Percentiles rank a stretch among this genome's conserved stretches.
Evolutionary conservation across 2,888 invertebrate species (phyloP).

Genomic region (Heteromyza rotundicornis): DNA sequence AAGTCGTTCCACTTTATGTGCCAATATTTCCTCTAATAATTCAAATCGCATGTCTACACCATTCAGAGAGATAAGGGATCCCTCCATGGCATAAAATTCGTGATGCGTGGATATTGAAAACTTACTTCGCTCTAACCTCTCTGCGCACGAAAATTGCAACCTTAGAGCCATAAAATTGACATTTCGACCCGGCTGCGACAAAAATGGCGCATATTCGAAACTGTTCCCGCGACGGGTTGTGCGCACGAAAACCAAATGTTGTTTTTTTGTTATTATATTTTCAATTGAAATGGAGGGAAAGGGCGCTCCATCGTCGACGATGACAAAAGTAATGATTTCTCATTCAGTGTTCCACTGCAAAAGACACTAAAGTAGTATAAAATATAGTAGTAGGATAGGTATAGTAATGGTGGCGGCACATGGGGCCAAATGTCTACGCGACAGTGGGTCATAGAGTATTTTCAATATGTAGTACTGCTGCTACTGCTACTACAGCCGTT

Average conservation of each 20-base stretch:
- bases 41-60: no score
- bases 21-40: no score
- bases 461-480: no score
- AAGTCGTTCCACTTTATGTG: no score
- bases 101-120: not conserved
- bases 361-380: not conserved
- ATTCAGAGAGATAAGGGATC: no score
- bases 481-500: no score
- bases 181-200: conserved; percentile 8
- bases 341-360: not conserved
- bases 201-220: conserved; percentile 29
- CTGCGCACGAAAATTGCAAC: not conserved
- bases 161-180: conserved; percentile 10
- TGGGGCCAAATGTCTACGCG: not conserved
- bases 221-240: not conserved
- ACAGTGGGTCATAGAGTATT: not conserved
- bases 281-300: not conserved
- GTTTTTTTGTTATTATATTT: no score
- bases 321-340: not conserved
- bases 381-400: not conserved
- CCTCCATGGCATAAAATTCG: conserved; percentile 24
- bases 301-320: not conserved
- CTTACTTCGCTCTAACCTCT: no score
- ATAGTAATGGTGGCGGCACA: not conserved
- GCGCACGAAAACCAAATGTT: not conserved